phyloP scores from a whole-genome alignment of 2,888 invertebrate genomes.

The Cepaea hortensis region DNA sequence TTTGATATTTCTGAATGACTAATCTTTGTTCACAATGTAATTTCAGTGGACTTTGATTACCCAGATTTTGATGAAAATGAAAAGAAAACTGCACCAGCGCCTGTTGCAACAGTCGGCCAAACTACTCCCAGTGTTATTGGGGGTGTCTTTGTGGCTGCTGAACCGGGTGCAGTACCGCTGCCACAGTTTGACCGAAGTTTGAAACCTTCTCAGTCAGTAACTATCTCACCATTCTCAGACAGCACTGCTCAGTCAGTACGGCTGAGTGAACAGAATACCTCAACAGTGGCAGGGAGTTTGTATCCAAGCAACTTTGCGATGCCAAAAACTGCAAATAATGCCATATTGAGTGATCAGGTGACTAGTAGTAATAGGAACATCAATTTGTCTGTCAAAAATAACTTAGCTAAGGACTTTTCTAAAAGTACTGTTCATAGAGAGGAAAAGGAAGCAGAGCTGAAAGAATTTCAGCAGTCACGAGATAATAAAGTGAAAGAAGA shows the following conservation, averaged over 20 bases:
- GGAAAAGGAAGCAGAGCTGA: conserved; percentile 29
- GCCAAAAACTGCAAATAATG: conserved; percentile 31
- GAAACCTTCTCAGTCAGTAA: conserved; percentile 49
- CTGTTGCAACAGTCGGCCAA: not conserved
- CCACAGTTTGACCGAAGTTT: conserved; percentile 54
- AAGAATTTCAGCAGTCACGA: conserved; percentile 11
- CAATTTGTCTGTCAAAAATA: conserved; percentile 38
- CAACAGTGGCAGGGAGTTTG: not conserved
- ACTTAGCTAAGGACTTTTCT: conserved; percentile 25
- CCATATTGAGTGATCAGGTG: conserved; percentile 27
- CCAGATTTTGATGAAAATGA: conserved; percentile 71
- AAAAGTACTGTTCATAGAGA: conserved; percentile 27
- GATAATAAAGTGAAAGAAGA: not conserved
- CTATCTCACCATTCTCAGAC: not conserved
- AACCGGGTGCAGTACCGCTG: not conserved
- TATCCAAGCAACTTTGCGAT: conserved; percentile 39
- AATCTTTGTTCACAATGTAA: not conserved
- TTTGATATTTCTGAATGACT: not conserved
- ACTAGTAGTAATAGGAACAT: conserved; percentile 25
- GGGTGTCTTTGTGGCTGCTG: not conserved
- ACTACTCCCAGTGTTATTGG: not conserved
- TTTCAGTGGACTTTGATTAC: conserved; percentile 74
- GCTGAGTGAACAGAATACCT: conserved; percentile 1
- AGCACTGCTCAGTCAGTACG: not conserved
- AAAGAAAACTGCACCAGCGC: not conserved